Conservation (phyloP, 2,888 invertebrate species). For the Drosophila kanekoi region DNA sequence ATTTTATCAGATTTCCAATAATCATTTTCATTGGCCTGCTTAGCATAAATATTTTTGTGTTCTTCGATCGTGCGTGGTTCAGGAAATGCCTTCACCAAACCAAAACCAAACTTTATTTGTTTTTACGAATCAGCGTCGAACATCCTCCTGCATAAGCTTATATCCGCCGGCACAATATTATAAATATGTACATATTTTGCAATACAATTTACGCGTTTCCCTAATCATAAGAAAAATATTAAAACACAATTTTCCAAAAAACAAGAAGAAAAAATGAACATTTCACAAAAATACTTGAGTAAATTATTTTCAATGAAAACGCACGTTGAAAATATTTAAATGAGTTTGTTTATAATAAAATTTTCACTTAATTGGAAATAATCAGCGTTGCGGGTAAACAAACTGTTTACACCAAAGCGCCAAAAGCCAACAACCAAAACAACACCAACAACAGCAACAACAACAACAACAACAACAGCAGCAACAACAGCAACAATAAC, state of each 20-base stretch:
- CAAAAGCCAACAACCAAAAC: constrained; percentile 32
- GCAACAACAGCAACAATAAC: constrained; percentile 33
- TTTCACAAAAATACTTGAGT: constrained; percentile 40
- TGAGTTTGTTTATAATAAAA: constrained; percentile 80
- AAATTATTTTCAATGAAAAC: constrained; percentile 74
- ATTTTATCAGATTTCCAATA: neutral
- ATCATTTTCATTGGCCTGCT: neutral
- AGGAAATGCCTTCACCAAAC: constrained; percentile 5
- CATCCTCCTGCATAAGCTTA: constrained; percentile 54
- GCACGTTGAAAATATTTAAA: constrained; percentile 74
- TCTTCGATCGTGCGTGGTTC: neutral
- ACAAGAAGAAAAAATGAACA: neutral
- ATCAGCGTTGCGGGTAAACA: constrained; percentile 69
- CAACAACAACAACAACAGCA: too few species aligned
- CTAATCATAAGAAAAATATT: constrained; percentile 56
- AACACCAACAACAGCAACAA: constrained; percentile 34
- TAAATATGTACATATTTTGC: constrained; percentile 40
- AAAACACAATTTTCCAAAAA: constrained; percentile 53
- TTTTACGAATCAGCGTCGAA: constrained; percentile 37
- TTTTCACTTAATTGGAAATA: constrained; percentile 82
- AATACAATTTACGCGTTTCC: constrained; percentile 70
- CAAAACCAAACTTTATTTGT: constrained; percentile 56
- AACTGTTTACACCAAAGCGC: constrained; percentile 55
- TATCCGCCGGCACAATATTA: constrained; percentile 58
- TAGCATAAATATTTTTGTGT: constrained; percentile 22